phyloP scores from a whole-genome alignment of 2,888 invertebrate species.

The Drosophila nigritarsus region DNA sequence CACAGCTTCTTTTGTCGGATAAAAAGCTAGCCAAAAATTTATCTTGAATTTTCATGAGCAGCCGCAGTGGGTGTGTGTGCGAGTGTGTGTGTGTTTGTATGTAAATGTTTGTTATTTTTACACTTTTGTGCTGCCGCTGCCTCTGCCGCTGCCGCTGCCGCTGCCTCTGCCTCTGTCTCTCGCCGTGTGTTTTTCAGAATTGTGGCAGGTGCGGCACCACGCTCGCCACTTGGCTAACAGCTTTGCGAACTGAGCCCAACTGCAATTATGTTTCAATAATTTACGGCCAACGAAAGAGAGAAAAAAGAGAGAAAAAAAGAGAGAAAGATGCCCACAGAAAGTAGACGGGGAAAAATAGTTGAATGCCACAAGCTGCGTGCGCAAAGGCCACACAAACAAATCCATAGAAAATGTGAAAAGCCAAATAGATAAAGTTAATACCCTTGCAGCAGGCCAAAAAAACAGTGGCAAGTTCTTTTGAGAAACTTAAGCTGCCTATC shows the following conservation, averaged over 20 bases:
- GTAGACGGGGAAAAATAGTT: constrained; percentile 17
- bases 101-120: constrained; percentile 71
- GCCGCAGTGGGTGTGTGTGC: constrained; percentile 18
- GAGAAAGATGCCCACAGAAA: constrained; percentile 1
- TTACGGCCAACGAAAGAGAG: constrained; percentile 34
- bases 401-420: constrained; percentile 2
- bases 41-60: constrained; percentile 58
- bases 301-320: background rate
- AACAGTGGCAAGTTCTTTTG: background rate
- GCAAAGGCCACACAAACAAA: constrained; percentile 9
- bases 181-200: constrained; percentile 31
- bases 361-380: constrained; percentile 14
- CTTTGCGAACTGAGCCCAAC: constrained; percentile 14
- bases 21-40: constrained; percentile 54
- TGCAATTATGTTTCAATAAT: constrained; percentile 59
- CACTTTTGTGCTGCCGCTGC: constrained; percentile 48
- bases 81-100: constrained; percentile 9
- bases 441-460: constrained; percentile 1
- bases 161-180: background rate
- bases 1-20: constrained; percentile 47
- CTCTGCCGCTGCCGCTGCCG: background rate
- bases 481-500: background rate
- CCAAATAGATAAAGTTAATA: background rate
- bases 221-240: constrained; percentile 54
- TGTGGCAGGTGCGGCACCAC: constrained; percentile 71